Evolutionary conservation across 2,797 vertebrate genomes (phyloP).

Genomic region (Megalops cyprinoides): DNA sequence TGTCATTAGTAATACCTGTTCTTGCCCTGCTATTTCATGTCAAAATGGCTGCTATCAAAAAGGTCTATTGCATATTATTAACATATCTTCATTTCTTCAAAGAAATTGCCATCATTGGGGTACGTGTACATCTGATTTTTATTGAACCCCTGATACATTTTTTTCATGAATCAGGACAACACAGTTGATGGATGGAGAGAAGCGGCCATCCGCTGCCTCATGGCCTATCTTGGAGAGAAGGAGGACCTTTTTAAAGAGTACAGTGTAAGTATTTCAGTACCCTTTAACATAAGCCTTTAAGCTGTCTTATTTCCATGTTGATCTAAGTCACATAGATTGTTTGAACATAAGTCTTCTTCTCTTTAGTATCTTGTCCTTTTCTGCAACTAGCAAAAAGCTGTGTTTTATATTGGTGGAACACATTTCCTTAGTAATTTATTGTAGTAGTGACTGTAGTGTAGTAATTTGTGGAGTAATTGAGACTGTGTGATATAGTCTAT

Average conservation of each 20-base stretch:
- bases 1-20: slow-evolving; percentile 5
- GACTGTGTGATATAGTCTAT: too few relatives aligned
- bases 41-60: not conserved
- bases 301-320: too few relatives aligned
- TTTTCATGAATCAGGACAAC: slow-evolving; percentile 26
- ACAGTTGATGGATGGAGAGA: slow-evolving; percentile 31
- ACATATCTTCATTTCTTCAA: not conserved
- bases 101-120: not conserved
- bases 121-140: not conserved
- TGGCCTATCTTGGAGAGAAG: slow-evolving; percentile 38
- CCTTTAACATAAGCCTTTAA: too few relatives aligned
- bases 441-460: too few relatives aligned
- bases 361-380: too few relatives aligned
- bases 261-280: slow-evolving; percentile 32
- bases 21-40: not conserved
- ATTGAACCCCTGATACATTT: not conserved
- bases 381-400: too few relatives aligned
- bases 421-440: too few relatives aligned
- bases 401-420: too few relatives aligned
- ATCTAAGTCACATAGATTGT: too few relatives aligned
- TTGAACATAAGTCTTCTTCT: too few relatives aligned
- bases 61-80: not conserved
- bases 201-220: slow-evolving; percentile 33
- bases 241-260: slow-evolving; percentile 37
- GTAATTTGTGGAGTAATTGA: too few relatives aligned